These are phyloP conservation scores for Dicrurus megarhynchus DNA, from an alignment of 2,113 vertebrate species.

Conservation along the genomic window DNA sequence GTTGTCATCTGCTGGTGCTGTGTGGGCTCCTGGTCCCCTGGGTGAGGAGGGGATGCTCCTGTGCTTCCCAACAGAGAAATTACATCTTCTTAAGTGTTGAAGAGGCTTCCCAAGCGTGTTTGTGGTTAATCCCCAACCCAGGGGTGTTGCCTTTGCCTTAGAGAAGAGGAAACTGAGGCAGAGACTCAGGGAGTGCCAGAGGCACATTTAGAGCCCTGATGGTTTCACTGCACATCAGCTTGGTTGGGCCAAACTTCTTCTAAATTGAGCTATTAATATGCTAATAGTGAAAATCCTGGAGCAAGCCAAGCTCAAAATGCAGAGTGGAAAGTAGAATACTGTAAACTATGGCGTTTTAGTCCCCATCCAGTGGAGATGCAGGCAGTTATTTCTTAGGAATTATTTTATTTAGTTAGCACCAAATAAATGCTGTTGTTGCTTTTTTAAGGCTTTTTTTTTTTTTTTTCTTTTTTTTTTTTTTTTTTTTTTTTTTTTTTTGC, in stretches of 20 bases:
- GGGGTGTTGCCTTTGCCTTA: not conserved
- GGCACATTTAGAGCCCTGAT: not conserved
- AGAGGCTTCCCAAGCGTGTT: not conserved
- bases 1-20: fast-evolving
- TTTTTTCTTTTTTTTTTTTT: fast-evolving
- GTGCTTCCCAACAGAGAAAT: not conserved
- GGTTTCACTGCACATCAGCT: not conserved
- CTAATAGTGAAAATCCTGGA: not conserved
- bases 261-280: not conserved
- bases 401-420: not conserved
- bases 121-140: not conserved
- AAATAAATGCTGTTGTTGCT: not conserved
- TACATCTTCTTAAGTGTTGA: not conserved
- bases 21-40: not conserved
- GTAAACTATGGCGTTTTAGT: not conserved
- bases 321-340: not conserved
- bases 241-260: not conserved
- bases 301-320: not conserved
- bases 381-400: not conserved
- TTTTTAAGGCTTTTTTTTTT: not conserved
- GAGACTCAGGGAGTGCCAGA: not conserved
- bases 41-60: not conserved
- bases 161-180: not conserved
- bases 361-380: not conserved
- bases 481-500: too few relatives aligned